Percentiles rank a stretch among this genome's conserved stretches.
These are phyloP conservation scores for Ernsta delagoae DNA, from an alignment of 2,888 invertebrate genomes.

Conservation along the genomic window DNA sequence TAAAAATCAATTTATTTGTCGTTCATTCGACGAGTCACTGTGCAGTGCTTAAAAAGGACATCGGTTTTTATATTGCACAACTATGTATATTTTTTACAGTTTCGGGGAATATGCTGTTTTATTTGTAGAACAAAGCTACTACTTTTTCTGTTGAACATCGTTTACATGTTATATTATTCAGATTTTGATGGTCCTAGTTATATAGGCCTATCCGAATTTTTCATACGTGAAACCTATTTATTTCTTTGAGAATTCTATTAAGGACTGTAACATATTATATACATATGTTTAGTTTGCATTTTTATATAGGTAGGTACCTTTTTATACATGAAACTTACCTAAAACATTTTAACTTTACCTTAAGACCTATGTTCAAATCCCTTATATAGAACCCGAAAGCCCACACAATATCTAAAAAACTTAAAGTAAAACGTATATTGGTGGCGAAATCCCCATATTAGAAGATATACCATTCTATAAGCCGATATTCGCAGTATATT, in stretches of 20 bases:
- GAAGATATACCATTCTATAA: conserved; percentile 59
- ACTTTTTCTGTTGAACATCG: neutral
- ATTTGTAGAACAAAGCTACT: too few species aligned
- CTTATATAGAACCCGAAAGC: neutral
- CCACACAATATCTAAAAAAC: conserved; percentile 5
- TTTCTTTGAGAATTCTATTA: too few species aligned
- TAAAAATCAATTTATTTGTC: conserved; percentile 37
- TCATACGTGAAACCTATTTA: too few species aligned
- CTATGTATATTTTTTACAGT: conserved; percentile 1
- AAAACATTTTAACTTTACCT: too few species aligned
- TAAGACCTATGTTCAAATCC: neutral
- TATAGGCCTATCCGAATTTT: too few species aligned
- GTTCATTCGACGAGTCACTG: conserved; percentile 33
- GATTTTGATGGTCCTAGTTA: neutral
- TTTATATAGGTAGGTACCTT: too few species aligned
- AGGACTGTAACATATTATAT: too few species aligned
- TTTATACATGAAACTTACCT: too few species aligned
- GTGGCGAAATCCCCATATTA: conserved; percentile 41
- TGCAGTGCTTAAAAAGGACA: conserved; percentile 20
- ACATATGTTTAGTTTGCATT: too few species aligned
- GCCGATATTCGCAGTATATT: conserved; percentile 55
- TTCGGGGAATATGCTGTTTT: neutral
- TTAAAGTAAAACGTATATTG: conserved; percentile 26
- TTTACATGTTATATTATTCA: neutral
- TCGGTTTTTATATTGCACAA: conserved; percentile 10